phyloP scores from a whole-genome alignment of 2,113 vertebrate species.

The Cochlearius cochlearius region DNA sequence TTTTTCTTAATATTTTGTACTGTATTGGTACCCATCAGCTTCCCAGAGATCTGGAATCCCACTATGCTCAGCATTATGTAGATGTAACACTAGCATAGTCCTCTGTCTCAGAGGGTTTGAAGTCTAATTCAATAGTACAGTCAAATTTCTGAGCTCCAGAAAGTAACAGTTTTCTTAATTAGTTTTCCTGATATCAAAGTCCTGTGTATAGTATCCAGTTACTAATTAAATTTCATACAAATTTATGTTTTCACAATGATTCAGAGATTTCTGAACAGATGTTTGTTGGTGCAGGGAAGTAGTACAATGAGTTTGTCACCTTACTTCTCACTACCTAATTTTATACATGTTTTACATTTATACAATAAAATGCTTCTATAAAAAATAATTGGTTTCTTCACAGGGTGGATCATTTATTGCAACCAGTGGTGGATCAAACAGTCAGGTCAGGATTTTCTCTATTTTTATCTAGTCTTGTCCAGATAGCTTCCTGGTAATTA shows the following conservation, averaged over 20 bases:
- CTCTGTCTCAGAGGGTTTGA: not conserved
- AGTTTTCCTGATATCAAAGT: not conserved
- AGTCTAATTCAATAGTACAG: not conserved
- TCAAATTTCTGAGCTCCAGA: not conserved
- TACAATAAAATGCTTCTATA: not conserved
- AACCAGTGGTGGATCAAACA: not conserved
- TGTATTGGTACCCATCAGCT: not conserved
- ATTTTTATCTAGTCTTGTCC: not conserved
- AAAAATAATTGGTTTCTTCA: not conserved
- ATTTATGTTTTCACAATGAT: not conserved
- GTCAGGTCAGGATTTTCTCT: constrained; percentile 40
- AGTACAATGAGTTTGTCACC: not conserved
- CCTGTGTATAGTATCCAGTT: not conserved
- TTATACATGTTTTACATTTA: not conserved
- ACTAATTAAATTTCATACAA: not conserved
- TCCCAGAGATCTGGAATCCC: not conserved
- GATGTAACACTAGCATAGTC: not conserved
- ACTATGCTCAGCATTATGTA: not conserved
- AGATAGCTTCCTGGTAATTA: not conserved
- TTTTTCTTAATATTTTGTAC: not conserved
- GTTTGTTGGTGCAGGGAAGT: not conserved
- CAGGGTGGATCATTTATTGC: constrained; percentile 57
- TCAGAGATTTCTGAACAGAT: not conserved
- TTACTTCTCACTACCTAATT: not conserved
- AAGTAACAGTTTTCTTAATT: not conserved